Evolutionary conservation across 2,113 vertebrate species (phyloP).

Genomic region (Xyrauchen texanus): DNA sequence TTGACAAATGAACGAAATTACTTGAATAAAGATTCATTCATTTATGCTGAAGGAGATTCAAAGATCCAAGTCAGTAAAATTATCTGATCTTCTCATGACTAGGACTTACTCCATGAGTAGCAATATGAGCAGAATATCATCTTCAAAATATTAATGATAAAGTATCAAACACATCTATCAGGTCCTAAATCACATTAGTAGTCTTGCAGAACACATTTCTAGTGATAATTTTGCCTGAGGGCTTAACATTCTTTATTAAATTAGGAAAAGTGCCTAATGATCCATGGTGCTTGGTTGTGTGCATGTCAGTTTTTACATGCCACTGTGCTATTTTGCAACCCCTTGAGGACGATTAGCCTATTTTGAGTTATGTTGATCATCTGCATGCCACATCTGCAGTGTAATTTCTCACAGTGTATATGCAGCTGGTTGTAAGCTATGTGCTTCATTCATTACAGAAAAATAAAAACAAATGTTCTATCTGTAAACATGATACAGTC

Average conservation of each 20-base stretch:
- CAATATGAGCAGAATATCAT: neutral
- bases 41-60: too few relatives aligned
- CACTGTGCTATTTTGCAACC: neutral
- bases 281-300: neutral
- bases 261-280: slow-evolving; percentile 2
- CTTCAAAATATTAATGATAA: slow-evolving; percentile 8
- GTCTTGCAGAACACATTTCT: neutral
- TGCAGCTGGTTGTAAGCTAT: too few relatives aligned
- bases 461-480: too few relatives aligned
- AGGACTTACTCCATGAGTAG: too few relatives aligned
- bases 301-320: neutral
- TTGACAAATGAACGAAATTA: too few relatives aligned
- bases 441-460: too few relatives aligned
- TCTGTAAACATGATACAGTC: too few relatives aligned
- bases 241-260: slow-evolving; percentile 19
- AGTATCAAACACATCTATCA: neutral
- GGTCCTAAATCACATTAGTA: slow-evolving; percentile 16
- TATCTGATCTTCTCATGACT: too few relatives aligned
- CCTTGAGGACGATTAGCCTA: neutral
- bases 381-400: slow-evolving; percentile 11
- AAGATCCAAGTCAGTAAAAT: too few relatives aligned
- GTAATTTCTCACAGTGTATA: too few relatives aligned
- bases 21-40: too few relatives aligned
- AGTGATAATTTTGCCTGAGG: neutral
- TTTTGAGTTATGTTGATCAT: neutral